Evolutionary conservation across 2,113 vertebrate species (phyloP).

Genomic region (Calidris pugnax): DNA sequence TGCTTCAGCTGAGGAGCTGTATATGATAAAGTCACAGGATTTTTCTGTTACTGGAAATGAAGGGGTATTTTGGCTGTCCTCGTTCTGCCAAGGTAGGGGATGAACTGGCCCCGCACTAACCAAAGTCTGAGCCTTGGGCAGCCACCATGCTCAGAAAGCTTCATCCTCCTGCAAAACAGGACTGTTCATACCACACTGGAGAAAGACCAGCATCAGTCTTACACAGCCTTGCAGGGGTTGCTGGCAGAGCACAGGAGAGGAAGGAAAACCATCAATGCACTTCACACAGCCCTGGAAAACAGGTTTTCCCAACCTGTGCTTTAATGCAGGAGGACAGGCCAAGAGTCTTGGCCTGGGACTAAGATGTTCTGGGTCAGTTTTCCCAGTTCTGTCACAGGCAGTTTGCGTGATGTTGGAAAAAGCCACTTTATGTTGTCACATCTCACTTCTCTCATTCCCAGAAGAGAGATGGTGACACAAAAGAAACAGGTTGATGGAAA

Average conservation of each 20-base stretch:
- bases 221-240: background rate
- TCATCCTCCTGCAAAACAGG: fast-evolving
- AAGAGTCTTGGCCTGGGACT: background rate
- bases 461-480: background rate
- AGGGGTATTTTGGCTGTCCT: background rate
- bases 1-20: background rate
- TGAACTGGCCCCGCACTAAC: background rate
- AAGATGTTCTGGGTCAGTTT: background rate
- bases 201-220: fast-evolving
- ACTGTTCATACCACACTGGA: fast-evolving
- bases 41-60: background rate
- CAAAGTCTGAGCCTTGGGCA: background rate
- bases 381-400: background rate
- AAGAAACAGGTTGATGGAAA: background rate
- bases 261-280: fast-evolving
- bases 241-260: fast-evolving
- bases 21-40: background rate
- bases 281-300: too few species aligned
- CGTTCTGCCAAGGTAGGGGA: background rate
- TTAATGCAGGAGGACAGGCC: fast-evolving
- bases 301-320: background rate
- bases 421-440: background rate
- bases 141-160: fast-evolving
- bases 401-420: background rate
- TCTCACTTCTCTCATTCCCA: background rate